phyloP scores from a whole-genome alignment of 2,888 invertebrate genomes.

The Euclidia mi region DNA sequence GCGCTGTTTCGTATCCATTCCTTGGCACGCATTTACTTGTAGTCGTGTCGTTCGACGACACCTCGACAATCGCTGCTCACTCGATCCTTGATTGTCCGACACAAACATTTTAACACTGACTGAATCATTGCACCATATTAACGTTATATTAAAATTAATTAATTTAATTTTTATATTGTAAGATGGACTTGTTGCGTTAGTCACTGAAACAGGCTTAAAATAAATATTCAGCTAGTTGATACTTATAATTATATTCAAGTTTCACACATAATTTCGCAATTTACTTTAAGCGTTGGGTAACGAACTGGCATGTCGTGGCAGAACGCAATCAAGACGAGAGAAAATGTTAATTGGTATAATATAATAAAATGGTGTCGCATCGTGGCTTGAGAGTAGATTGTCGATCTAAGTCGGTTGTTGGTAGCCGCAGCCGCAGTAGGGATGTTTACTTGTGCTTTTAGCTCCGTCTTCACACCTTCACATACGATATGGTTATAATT shows the following conservation, averaged over 20 bases:
- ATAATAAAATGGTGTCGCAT: slow-evolving; percentile 49
- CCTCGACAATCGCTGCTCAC: slow-evolving; percentile 50
- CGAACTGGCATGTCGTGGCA: slow-evolving; percentile 31
- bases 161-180: slow-evolving; percentile 35
- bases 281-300: slow-evolving; percentile 23
- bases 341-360: slow-evolving; percentile 38
- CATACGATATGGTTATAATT: slow-evolving; percentile 46
- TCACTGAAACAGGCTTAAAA: slow-evolving; percentile 82
- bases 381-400: slow-evolving; percentile 53
- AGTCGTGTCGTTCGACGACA: slow-evolving; percentile 19
- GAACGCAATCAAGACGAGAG: slow-evolving; percentile 46
- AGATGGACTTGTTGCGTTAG: slow-evolving; percentile 47
- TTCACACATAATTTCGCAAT: slow-evolving; percentile 41
- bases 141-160: slow-evolving; percentile 26
- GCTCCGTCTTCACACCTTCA: slow-evolving; percentile 42
- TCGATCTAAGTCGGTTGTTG: slow-evolving; percentile 43
- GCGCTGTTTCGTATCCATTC: slow-evolving; percentile 7
- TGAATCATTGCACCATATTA: no score
- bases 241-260: slow-evolving; percentile 57
- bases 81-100: slow-evolving; percentile 20
- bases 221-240: slow-evolving; percentile 37
- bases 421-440: slow-evolving; percentile 32
- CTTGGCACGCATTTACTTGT: slow-evolving; percentile 12
- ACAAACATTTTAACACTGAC: slow-evolving; percentile 30
- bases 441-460: slow-evolving; percentile 32